Evolutionary conservation across 2,797 vertebrate species (phyloP), one percentile per base, ranked within the genome.

Genomic region (Trematomus bernacchii): DNA sequence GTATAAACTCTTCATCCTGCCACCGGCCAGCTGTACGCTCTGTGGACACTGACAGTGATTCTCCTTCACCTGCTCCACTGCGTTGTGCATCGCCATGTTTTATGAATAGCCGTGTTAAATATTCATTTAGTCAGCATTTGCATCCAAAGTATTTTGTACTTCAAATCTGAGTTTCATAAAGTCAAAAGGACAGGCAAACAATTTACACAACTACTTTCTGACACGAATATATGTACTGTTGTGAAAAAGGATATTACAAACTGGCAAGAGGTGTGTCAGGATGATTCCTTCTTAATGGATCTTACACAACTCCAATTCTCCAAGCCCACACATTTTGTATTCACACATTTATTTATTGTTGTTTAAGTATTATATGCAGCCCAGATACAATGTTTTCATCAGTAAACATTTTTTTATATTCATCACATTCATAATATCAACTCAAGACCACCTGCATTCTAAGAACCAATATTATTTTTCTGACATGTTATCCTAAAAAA

Each of bases 41-140:
- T 4, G 71, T 54, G 79, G 80, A 79, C 75, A 61, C 69, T 69
- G 85, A 85, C 87, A 68, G 84, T 84, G 80, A 89, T 83, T 88
- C 83, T 91, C 89, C 89, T 89, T 89, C 84, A 91, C 89, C 89
- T 88, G 79, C 87, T 80, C 72, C 76, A n/a, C 59, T 67, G 76
- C 5, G 19, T 53, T 67, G 65, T 78, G 69, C 82, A 4, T 58
- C 30, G 58, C 71, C 76, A 82, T 85, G 77, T 83, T 89, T 91
- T 89, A 92, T 89, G 89, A 91, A 91, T 90, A 92, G 67, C 76
- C 66, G 1, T 40, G 73, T 89, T 92, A 91, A 92, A 93, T 89
- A 93, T 93, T 90, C 79, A 92, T 90, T 37, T 69, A 52, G 55
- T 78, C 75, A 79, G 83, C 83, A 86, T 93, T 90, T 90, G 83